A percentile compares a stretch with the other conserved stretches of the same genome.
phyloP scores from a whole-genome alignment of 35 echinoderm and acorn worm genomes.

The Ophioderma brevispina region DNA sequence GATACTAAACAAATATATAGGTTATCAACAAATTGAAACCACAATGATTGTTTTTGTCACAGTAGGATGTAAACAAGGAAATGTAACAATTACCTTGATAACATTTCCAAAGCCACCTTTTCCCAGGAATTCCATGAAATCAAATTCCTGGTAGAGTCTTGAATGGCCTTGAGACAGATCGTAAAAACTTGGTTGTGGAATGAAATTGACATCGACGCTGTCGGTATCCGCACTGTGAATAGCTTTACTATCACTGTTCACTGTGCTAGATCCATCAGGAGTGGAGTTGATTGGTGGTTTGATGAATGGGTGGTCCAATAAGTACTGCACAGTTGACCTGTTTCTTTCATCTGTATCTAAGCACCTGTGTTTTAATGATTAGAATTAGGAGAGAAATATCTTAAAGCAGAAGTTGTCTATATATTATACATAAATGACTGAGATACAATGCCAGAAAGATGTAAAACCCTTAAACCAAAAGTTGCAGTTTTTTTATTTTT shows the following conservation, averaged over 20 bases:
- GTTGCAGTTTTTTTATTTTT: too few relatives aligned
- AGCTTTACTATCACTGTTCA: slow-evolving; percentile 10
- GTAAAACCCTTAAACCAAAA: too few relatives aligned
- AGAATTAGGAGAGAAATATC: too few relatives aligned
- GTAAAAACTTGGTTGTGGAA: slow-evolving; percentile 2
- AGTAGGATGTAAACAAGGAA: too few relatives aligned
- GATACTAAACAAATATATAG: too few relatives aligned
- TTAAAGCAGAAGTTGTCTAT: too few relatives aligned
- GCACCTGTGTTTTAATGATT: slow-evolving; percentile 42
- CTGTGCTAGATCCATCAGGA: slow-evolving; percentile 18
- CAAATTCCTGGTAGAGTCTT: slow-evolving; percentile 84
- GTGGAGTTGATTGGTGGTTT: slow-evolving; percentile 45
- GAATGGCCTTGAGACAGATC: slow-evolving; percentile 71
- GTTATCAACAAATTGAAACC: too few relatives aligned
- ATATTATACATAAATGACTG: too few relatives aligned
- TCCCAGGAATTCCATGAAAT: slow-evolving; percentile 76
- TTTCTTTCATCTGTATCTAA: slow-evolving; percentile 89
- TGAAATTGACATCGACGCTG: neutral
- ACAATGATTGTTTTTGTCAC: too few relatives aligned
- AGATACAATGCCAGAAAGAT: too few relatives aligned
- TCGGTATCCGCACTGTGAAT: neutral
- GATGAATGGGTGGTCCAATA: slow-evolving; percentile 92
- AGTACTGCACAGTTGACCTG: slow-evolving; percentile 50
- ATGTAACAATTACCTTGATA: slow-evolving; percentile 96
- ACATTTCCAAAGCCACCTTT: slow-evolving; percentile 98